Evolutionary conservation across 2,888 invertebrate genomes (phyloP).

Genomic region (Prosapia bicincta): DNA sequence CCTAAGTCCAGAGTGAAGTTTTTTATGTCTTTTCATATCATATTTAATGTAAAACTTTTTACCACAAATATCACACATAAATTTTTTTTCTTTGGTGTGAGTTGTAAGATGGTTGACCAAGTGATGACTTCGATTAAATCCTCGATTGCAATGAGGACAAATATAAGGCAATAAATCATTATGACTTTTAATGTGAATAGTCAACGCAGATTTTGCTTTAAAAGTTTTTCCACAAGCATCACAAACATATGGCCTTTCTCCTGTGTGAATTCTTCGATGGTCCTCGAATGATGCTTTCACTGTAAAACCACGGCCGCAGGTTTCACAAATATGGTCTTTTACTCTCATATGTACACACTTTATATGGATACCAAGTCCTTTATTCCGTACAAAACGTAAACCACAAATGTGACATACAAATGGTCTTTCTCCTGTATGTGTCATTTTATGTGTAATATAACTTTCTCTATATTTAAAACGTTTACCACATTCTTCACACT

Average conservation of each 20-base stretch:
- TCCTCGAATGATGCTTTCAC: conserved; percentile 50
- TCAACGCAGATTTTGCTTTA: conserved; percentile 49
- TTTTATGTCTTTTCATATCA: conserved; percentile 42
- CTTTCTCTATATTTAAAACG: conserved; percentile 19
- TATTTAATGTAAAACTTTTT: conserved; percentile 30
- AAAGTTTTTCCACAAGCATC: conserved; percentile 48
- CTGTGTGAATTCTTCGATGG: conserved; percentile 48
- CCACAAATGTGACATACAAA: conserved; percentile 49
- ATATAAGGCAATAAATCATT: conserved; percentile 47
- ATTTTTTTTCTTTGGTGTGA: conserved; percentile 35
- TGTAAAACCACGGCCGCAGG: conserved; percentile 51
- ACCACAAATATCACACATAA: conserved; percentile 35
- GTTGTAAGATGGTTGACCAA: conserved; percentile 20
- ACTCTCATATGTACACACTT: conserved; percentile 50
- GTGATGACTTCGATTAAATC: conserved; percentile 47
- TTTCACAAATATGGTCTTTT: conserved; percentile 50
- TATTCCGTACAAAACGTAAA: conserved; percentile 29
- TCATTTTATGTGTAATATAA: conserved; percentile 42
- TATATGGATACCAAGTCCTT: conserved; percentile 47
- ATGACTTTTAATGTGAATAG: conserved; percentile 50
- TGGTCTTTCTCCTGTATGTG: conserved; percentile 52
- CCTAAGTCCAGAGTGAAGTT: conserved; percentile 48
- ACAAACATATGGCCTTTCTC: conserved; percentile 48
- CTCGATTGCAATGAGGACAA: conserved; percentile 52
- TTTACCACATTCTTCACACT: conserved; percentile 45